Evolutionary conservation across 2,113 vertebrate genomes (phyloP).

Genomic region (Anolis sagrei): DNA sequence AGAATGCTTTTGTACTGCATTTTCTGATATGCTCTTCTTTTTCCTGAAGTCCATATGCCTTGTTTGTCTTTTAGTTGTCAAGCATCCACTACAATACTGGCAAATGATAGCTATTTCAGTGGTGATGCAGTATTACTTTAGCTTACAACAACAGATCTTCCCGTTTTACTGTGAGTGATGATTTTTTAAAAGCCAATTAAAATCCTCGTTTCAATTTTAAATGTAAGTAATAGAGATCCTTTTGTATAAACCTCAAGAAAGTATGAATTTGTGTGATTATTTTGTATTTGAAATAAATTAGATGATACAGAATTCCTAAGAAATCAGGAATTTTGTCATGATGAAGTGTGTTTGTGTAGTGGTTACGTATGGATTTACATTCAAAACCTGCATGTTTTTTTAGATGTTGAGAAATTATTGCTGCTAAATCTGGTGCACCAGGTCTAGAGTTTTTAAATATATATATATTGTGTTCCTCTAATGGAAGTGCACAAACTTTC

Average conservation of each 20-base stretch:
- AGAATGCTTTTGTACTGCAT: constrained; percentile 71
- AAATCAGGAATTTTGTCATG: constrained; percentile 65
- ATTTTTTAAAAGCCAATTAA: constrained; percentile 59
- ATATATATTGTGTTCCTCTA: not conserved
- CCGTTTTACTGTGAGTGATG: constrained; percentile 70
- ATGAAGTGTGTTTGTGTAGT: constrained; percentile 23
- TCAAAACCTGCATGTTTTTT: not conserved
- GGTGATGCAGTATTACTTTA: constrained; percentile 73
- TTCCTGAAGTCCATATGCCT: constrained; percentile 72
- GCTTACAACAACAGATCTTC: constrained; percentile 61
- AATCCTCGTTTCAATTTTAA: constrained; percentile 62
- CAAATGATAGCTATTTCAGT: constrained; percentile 73
- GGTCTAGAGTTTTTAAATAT: not conserved
- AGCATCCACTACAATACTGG: constrained; percentile 62
- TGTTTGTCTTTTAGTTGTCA: constrained; percentile 76
- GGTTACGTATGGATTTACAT: constrained; percentile 16
- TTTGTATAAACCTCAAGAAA: constrained; percentile 72
- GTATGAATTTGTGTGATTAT: constrained; percentile 71
- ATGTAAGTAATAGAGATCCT: constrained; percentile 71
- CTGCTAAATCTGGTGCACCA: not conserved
- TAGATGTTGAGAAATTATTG: not conserved
- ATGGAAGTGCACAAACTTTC: not conserved
- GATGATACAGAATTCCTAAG: constrained; percentile 65
- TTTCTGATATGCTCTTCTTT: constrained; percentile 79
- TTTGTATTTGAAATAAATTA: constrained; percentile 73